Conservation (phyloP, 2,888 invertebrate species). For the Sarcophaga carnaria region DNA sequence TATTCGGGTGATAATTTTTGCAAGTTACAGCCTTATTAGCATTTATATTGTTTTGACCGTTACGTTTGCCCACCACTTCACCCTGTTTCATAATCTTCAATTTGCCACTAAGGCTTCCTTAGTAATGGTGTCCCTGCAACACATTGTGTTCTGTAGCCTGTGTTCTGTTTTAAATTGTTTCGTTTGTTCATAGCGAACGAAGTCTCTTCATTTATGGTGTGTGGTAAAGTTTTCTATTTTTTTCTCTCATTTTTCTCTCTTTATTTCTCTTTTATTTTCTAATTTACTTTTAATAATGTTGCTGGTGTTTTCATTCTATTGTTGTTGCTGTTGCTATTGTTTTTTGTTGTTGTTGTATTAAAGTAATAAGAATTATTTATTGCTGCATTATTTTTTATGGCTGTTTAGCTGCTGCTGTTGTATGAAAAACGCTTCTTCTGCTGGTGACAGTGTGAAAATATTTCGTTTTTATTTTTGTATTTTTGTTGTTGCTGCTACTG, state of each 20-base stretch:
- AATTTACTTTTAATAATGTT: conserved; percentile 66
- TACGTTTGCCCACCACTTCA: conserved; percentile 28
- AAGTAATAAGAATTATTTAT: conserved; percentile 68
- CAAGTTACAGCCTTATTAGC: conserved; percentile 66
- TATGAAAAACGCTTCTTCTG: conserved; percentile 35
- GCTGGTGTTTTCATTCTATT: conserved; percentile 6
- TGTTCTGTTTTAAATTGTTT: conserved; percentile 56
- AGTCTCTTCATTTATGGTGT: conserved; percentile 28
- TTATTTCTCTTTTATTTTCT: conserved; percentile 54
- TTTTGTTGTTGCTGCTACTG: conserved; percentile 1
- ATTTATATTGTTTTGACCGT: conserved; percentile 69
- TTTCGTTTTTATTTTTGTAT: conserved; percentile 44
- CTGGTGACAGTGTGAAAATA: conserved; percentile 61
- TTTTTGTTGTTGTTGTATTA: conserved; percentile 4
- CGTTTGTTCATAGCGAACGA: conserved; percentile 16
- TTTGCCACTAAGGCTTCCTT: too few relatives aligned
- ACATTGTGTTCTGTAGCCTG: too few relatives aligned
- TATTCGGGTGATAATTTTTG: conserved; percentile 56
- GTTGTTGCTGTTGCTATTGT: not conserved
- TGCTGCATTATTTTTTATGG: conserved; percentile 64
- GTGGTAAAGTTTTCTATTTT: conserved; percentile 12
- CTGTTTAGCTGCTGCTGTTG: conserved; percentile 37
- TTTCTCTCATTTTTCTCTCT: conserved; percentile 34
- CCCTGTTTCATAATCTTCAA: too few relatives aligned
- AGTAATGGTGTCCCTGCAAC: too few relatives aligned